Evolutionary conservation across 2,888 invertebrate species (phyloP), one percentile per base, ranked within the genome.

Genomic region (Syrphus vitripennis): DNA sequence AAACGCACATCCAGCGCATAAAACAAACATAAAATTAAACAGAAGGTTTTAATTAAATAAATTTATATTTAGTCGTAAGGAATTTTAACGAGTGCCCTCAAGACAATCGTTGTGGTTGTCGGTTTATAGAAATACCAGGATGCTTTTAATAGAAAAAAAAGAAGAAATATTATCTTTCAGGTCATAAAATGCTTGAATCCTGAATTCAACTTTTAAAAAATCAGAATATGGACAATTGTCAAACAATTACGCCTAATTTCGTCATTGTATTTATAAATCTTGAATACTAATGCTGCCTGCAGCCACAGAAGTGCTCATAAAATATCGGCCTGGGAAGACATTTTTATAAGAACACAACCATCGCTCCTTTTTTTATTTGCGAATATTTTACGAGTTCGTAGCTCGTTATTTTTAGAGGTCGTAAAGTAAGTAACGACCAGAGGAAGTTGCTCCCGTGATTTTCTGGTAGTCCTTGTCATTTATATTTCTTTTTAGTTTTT

Each of bases 321-420:
- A 86, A 69, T 72, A 24, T 74, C 31, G 26, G 40, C 48, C 69
- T 61, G 69, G 40, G 61, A 70, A 42, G 31, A 40, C 37, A 14
- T 19, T 24, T 76, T 67, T 45, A 42, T 71, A 26, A 24, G 7
- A 24, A 14, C 7, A 50, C 2, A 67, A 53, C 40, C 81, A 31
- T 67, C 45, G 37, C 67, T 29, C 34, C 16, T 57, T 72, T 21
- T 59, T 21, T 70, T 48, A 24, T 40, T n/a, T 45, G 50, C 14
- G 76, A 84, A 78, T 84, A 69, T 84, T 88, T 88, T 76, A 88
- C 83, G 88, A 88, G 84, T 83, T 88, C 83, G 80, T 81, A 88
- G 88, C 87, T 88, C 88, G 87, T 89, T 89, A 88, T 84, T 88
- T 88, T 89, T 88, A 89, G 88, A 88, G 88, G 87, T 88, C 88